A percentile compares a stretch with the other conserved stretches of the same genome.
These are phyloP conservation scores for Austrolebias charrua DNA, from an alignment of 2,797 vertebrate genomes.

Conservation along the genomic window DNA sequence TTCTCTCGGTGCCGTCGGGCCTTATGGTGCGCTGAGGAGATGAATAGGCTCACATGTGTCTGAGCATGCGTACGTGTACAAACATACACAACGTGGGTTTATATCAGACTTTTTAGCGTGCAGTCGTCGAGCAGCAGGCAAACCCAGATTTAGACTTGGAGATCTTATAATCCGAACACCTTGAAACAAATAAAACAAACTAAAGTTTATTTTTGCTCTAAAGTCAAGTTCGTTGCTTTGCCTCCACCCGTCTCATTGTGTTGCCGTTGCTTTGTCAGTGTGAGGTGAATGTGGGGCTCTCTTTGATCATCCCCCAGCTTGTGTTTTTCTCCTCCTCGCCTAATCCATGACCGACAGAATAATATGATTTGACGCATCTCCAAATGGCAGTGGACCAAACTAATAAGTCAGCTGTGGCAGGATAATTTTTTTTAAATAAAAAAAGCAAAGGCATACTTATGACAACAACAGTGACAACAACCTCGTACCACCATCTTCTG, in stretches of 20 bases:
- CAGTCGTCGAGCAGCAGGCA: constrained; percentile 24
- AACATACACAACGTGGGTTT: constrained; percentile 47
- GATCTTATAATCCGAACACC: constrained; percentile 30
- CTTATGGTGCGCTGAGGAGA: constrained; percentile 62
- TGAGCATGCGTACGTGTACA: constrained; percentile 41
- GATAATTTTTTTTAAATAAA: constrained; percentile 13
- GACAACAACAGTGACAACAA: constrained; percentile 64
- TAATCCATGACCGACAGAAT: constrained; percentile 94
- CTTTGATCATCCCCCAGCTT: constrained; percentile 92
- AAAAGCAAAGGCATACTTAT: constrained; percentile 37
- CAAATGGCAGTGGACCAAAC: constrained; percentile 87
- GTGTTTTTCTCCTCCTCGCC: constrained; percentile 85
- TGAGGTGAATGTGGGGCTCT: constrained; percentile 86
- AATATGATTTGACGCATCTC: constrained; percentile 97
- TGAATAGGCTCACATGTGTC: constrained; percentile 45
- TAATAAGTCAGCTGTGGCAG: constrained; percentile 83
- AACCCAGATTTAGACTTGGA: constrained; percentile 21
- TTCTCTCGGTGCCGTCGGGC: constrained; percentile 57
- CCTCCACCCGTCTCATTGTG: constrained; percentile 78
- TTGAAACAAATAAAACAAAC: constrained; percentile 18
- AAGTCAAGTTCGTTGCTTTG: constrained; percentile 87
- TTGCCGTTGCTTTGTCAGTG: constrained; percentile 77
- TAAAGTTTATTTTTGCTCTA: constrained; percentile 42
- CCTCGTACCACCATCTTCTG: constrained; percentile 77
- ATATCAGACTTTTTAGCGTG: constrained; percentile 13